phyloP scores from a whole-genome alignment of 2,888 invertebrate species.

The Meteorus colon region DNA sequence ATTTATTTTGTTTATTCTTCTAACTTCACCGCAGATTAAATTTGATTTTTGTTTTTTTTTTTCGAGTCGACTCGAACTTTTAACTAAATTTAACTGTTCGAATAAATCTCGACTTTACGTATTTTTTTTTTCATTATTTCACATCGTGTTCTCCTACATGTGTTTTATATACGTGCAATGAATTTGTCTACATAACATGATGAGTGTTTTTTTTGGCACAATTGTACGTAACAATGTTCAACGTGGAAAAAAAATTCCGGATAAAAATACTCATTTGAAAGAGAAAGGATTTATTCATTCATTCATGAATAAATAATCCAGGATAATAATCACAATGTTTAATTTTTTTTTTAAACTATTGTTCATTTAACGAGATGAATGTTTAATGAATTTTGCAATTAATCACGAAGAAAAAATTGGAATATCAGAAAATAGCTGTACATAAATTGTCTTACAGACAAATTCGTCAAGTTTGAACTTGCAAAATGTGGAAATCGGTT shows the following conservation, averaged over 20 bases:
- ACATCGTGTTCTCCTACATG: background rate
- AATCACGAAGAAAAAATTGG: too few species aligned
- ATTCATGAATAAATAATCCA: too few species aligned
- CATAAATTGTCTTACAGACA: background rate
- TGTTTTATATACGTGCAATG: too few species aligned
- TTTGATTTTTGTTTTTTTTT: background rate
- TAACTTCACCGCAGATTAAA: conserved; percentile 7
- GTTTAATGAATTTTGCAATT: too few species aligned
- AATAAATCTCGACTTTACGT: background rate
- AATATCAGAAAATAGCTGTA: background rate
- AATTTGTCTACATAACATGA: too few species aligned
- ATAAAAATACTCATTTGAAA: too few species aligned
- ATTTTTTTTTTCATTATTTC: background rate
- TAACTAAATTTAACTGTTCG: conserved; percentile 3
- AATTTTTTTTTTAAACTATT: too few species aligned
- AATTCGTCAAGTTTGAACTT: conserved; percentile 17
- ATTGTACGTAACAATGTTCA: background rate
- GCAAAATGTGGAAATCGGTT: conserved; percentile 49
- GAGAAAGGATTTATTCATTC: too few species aligned
- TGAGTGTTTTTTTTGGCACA: background rate
- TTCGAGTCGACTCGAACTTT: background rate
- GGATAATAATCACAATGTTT: too few species aligned
- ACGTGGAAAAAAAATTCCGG: too few species aligned
- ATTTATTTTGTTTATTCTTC: background rate
- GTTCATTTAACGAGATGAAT: too few species aligned